These are phyloP conservation scores for Mormyrops boulengeri DNA, from an alignment of 2,797 vertebrate species.

Conservation along the genomic window DNA sequence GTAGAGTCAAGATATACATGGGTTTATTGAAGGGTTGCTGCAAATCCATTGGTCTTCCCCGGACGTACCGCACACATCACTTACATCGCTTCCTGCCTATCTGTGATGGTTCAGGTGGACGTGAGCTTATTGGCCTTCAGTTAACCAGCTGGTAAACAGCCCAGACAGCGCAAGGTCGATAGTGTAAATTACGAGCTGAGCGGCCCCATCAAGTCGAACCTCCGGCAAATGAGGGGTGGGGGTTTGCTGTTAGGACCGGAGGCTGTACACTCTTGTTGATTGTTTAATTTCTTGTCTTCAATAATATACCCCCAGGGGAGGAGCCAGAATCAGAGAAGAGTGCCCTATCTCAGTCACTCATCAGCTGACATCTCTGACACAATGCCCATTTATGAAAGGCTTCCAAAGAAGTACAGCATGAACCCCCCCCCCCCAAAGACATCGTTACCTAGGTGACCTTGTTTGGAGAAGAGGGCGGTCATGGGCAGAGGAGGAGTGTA, in stretches of 20 bases:
- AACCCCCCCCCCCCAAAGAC: not conserved
- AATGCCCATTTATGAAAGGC: not conserved
- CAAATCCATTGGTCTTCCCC: not conserved
- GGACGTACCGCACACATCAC: not conserved
- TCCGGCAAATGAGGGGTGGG: not conserved
- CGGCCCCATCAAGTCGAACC: not conserved
- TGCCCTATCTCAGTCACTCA: not conserved
- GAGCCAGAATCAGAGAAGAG: not conserved
- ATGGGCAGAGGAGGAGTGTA: slow-evolving; percentile 11
- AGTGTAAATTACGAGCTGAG: slow-evolving; percentile 32
- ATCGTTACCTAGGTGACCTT: slow-evolving; percentile 50
- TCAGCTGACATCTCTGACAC: not conserved
- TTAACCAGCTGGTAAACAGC: not conserved
- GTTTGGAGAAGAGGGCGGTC: slow-evolving; percentile 34
- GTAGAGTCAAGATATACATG: not conserved
- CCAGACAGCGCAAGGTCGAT: slow-evolving; percentile 27
- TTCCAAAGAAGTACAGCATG: slow-evolving; percentile 21
- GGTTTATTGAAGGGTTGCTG: not conserved
- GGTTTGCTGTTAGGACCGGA: slow-evolving; percentile 19
- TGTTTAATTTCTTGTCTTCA: not conserved
- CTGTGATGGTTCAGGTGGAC: not conserved
- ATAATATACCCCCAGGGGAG: not conserved
- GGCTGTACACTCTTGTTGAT: not conserved
- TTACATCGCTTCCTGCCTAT: not conserved
- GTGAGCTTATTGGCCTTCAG: not conserved